These are phyloP conservation scores for Anastatus disparis DNA, from an alignment of 1,140 invertebrate genomes.

Conservation along the genomic window DNA sequence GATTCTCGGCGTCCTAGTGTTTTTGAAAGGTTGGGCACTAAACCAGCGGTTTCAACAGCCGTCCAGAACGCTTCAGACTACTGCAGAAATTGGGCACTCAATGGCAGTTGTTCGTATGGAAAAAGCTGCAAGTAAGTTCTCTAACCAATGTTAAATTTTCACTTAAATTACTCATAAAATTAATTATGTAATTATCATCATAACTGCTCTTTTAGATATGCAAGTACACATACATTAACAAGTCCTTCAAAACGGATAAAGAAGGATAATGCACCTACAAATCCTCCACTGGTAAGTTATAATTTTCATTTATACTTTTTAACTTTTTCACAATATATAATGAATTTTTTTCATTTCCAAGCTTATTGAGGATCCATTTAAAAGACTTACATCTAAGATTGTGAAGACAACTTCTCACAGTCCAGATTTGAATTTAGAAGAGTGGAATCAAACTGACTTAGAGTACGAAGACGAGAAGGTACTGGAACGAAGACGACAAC, in stretches of 20 bases:
- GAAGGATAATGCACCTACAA: slow-evolving; percentile 71
- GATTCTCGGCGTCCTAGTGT: slow-evolving; percentile 77
- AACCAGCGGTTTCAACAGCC: slow-evolving; percentile 70
- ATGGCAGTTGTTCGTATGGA: slow-evolving; percentile 79
- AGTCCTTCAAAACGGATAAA: slow-evolving; percentile 80
- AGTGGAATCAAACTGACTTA: slow-evolving; percentile 81
- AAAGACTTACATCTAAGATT: slow-evolving; percentile 73
- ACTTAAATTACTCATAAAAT: no score
- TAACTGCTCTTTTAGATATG: slow-evolving; percentile 65
- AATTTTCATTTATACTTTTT: background rate
- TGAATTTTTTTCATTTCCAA: slow-evolving; percentile 35
- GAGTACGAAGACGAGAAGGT: slow-evolving; percentile 86
- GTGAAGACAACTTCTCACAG: slow-evolving; percentile 73
- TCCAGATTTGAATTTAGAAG: slow-evolving; percentile 76
- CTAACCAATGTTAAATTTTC: no score
- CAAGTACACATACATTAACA: slow-evolving; percentile 76
- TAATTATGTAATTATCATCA: no score
- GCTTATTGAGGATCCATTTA: slow-evolving; percentile 73
- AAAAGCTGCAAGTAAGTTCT: slow-evolving; percentile 75
- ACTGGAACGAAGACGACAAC: slow-evolving; percentile 78
- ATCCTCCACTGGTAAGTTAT: slow-evolving; percentile 56
- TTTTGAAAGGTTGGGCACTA: slow-evolving; percentile 81
- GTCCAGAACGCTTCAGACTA: slow-evolving; percentile 68
- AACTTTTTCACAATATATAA: background rate
- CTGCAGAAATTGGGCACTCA: slow-evolving; percentile 80